Conservation (phyloP, 2,888 invertebrate species). For the Ceraclea dissimilis region DNA sequence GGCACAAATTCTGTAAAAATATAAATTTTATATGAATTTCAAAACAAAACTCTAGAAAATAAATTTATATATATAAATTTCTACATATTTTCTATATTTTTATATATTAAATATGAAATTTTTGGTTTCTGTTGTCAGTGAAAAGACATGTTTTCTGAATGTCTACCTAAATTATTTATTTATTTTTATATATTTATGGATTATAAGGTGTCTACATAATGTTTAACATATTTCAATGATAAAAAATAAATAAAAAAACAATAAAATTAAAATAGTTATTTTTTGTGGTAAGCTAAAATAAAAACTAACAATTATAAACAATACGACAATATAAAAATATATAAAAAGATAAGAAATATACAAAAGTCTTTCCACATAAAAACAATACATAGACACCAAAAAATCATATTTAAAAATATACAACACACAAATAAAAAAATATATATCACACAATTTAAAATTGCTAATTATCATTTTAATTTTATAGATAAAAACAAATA, state of each 20-base stretch:
- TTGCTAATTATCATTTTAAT: too few species aligned
- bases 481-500: too few species aligned
- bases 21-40: background rate
- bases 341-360: conserved; percentile 27
- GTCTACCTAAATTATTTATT: conserved; percentile 2
- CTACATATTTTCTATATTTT: background rate
- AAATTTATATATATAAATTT: background rate
- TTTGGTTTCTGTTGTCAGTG: conserved; percentile 50
- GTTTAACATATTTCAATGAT: conserved; percentile 10
- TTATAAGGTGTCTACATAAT: conserved; percentile 10
- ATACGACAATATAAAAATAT: conserved; percentile 23
- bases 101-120: conserved; percentile 16
- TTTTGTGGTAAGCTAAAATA: conserved; percentile 24
- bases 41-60: background rate
- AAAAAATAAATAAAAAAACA: conserved; percentile 27
- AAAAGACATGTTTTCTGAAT: conserved; percentile 83
- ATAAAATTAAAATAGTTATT: conserved; percentile 7
- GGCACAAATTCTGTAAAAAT: too few species aligned
- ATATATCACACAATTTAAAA: too few species aligned
- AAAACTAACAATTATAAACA: conserved; percentile 23
- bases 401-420: conserved; percentile 21
- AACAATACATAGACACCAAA: conserved; percentile 49
- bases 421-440: conserved; percentile 1
- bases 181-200: background rate
- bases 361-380: conserved; percentile 67